Evolutionary conservation across 1,140 invertebrate genomes (phyloP), one percentile per base, ranked within the genome.

Genomic region (Lasaia peninsularis): DNA sequence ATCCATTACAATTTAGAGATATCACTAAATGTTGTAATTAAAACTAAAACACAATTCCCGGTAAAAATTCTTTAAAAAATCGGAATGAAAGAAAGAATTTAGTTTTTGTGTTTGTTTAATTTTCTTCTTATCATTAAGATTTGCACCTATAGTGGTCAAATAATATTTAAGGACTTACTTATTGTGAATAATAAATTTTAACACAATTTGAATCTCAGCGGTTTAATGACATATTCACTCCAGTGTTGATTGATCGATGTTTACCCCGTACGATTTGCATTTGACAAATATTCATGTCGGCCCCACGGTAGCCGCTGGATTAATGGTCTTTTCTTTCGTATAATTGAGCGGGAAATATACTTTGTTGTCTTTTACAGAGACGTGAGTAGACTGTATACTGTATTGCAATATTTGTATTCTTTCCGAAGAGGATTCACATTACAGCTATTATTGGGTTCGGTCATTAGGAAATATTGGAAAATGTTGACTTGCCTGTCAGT

Each of bases 221-320:
- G 3, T 31, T 8, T 5, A 5, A 11, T 20, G 1, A 2, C 18
- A 48, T 14, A n/a, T 9, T 6, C 5, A 48, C n/a, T 48, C 44
- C 21, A 48, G 18, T 10, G 9, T 0, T 7, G 1, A 18, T 48
- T 48, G 18, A 48, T 48, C 20, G 18, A 9, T 0, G 18, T 18
- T 21, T n/a, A n/a, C 44, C 16, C 44, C n/a, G 10, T 21, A 48
- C 44, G 18, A 48, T 48, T 48, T 48, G 44, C 44, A 48, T 48
- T 48, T 48, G 44, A 48, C 44, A 48, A 48, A 48, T 48, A 48
- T 48, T 48, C 44, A 48, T 48, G 44, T 48, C 44, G 44, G 44
- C 18, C 44, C 44, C 44, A 21, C 44, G 11, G 44, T 48, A 21
- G 44, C 44, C 44, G 20, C 11, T 48, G 44, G 44, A 48, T 48